Evolutionary conservation across 2,113 vertebrate species (phyloP).

Genomic region (Tyrannus savana): DNA sequence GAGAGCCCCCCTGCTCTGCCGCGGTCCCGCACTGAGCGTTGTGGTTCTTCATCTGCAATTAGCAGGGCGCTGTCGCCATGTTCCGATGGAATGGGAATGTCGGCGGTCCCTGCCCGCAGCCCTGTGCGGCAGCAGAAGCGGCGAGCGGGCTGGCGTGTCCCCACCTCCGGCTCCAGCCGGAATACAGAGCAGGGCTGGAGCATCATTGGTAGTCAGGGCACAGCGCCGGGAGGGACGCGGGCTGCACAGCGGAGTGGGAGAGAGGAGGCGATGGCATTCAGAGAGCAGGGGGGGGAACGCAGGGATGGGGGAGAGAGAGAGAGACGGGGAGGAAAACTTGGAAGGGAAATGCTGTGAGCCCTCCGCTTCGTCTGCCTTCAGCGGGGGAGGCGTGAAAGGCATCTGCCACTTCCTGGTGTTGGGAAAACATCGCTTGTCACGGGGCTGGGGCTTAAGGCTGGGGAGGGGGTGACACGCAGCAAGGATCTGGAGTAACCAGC

Average conservation of each 20-base stretch:
- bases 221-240: neutral
- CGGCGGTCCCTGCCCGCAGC: neutral
- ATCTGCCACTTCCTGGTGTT: neutral
- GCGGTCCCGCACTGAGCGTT: fast-evolving
- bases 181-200: neutral
- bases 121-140: neutral
- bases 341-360: neutral
- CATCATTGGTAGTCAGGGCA: neutral
- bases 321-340: neutral
- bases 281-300: fast-evolving
- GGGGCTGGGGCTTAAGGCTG: fast-evolving
- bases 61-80: neutral
- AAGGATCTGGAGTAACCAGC: neutral
- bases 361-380: neutral
- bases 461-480: fast-evolving
- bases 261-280: neutral
- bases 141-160: neutral
- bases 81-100: fast-evolving
- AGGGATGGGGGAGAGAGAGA: neutral
- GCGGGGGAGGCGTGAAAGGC: neutral
- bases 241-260: neutral
- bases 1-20: neutral
- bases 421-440: neutral
- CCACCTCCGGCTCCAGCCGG: neutral
- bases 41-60: fast-evolving